Evolutionary conservation across 1,140 invertebrate species (phyloP), one percentile per base, ranked within the genome.

Genomic region (Danaus melanippus): DNA sequence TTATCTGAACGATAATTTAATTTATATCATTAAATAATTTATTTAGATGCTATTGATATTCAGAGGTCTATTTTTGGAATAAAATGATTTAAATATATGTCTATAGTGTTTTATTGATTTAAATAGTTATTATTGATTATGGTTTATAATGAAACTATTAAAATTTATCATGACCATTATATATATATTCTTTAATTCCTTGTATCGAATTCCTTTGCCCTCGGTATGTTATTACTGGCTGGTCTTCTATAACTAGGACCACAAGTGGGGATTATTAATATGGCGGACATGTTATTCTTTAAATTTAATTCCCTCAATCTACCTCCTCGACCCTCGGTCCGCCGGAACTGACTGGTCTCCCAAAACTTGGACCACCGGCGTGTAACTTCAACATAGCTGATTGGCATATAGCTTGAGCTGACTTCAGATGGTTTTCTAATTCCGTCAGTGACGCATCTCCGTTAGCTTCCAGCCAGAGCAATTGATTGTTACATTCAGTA

Each of bases 381-480:
- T 95, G 93, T 7, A 95, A 68, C 71, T 95, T 95, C 66, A 91
- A 89, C 91, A 96, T 94, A 43, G 94, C 89, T 0, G 93, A 92
- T 39, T 90, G 86, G 60, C 92, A 94, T 5, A 92, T 87, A n/a
- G 84, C 84, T 69, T 94, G 93, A 7, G 94, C 76, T 39, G 93
- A 90, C 64, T 94, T 93, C 52, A 94, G 74, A 60, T 91, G 92
- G 59, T 93, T 86, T 55, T 95, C 94, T 60, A 91, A 92, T 64
- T 96, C 93, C 8, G 93, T 91, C 64, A 93, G 93, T 54, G 93
- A 91, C 0, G 94, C 94, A 11, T 93, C 74, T 5, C 91, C 84
- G 56, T 91, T 91, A 8, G 69, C 53, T 55, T 92, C 91, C 17
- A 92, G 62, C 91, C 91, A 92, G 10, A 76, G 62, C 10, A 90